Evolutionary conservation across 2,113 vertebrate species (phyloP).

Genomic region (Hassar affinis): DNA sequence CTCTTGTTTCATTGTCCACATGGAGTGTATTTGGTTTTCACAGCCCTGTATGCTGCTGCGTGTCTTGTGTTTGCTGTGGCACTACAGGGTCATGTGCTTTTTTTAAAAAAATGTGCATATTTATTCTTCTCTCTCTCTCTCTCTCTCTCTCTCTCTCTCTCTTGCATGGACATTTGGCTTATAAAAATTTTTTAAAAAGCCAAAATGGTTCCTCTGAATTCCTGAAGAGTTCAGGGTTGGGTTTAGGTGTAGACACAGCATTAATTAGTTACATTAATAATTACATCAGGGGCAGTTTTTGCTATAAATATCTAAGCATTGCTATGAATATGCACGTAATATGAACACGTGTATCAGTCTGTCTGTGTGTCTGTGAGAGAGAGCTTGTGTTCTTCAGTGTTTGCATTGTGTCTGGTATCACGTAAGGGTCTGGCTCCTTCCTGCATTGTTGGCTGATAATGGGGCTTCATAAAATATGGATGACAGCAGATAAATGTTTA

Average conservation of each 20-base stretch:
- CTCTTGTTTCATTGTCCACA: neutral
- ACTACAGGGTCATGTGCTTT: neutral
- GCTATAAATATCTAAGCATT: neutral
- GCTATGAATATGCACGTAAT: neutral
- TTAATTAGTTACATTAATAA: neutral
- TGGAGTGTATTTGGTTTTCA: neutral
- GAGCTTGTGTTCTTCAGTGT: conserved; percentile 49
- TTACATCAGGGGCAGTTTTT: neutral
- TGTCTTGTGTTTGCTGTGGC: neutral
- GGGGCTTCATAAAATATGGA: conserved; percentile 78
- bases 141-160: conserved; percentile 1
- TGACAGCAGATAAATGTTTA: conserved; percentile 74
- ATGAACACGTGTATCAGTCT: conserved; percentile 38
- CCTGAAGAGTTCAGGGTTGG: neutral
- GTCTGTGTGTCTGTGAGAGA: conserved; percentile 49
- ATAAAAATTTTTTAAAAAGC: neutral
- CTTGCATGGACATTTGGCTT: neutral
- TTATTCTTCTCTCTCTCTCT: conserved; percentile 1
- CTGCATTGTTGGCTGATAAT: conserved; percentile 76
- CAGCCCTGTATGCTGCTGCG: neutral
- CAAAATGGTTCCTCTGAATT: neutral
- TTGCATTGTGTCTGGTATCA: conserved; percentile 64
- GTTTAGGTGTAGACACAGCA: neutral
- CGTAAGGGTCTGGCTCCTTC: conserved; percentile 69
- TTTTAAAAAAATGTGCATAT: neutral